Evolutionary conservation across 1,140 invertebrate species (phyloP), one percentile per base, ranked within the genome.

Genomic region (Chlorops oryzae): DNA sequence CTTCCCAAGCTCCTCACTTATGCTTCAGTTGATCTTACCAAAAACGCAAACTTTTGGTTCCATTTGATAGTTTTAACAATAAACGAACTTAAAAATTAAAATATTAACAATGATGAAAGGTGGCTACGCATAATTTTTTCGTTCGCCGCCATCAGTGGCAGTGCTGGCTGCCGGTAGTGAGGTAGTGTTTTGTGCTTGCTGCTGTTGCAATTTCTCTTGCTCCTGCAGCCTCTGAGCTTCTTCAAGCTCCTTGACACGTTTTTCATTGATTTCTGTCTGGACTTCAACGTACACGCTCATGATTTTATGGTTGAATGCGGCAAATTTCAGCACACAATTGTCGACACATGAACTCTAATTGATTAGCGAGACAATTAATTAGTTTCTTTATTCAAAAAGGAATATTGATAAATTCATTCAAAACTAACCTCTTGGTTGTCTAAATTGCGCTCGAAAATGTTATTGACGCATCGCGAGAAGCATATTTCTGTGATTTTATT

Each of bases 401-500:
- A n/a, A n/a, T n/a, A n/a, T n/a, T n/a, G n/a, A n/a, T 39, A 4
- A 20, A 37, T 32, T 37, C 6, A 20, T 21, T 2, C 1, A 21
- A 2, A n/a, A 59, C 62, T 65, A 66, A 85, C 83, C 74, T 91
- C 88, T 56, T 80, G 77, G n/a, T 77, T 68, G 57, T 79, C 78
- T 15, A 90, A 76, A 55, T 80, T 81, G 58, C 90, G 75, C n/a
- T 79, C 78, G 6, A 87, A 92, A 54, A 94, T 90, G 71, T 91
- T 89, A 61, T 81, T 82, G 41, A 91, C 79, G 70, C 90, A 94
- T 59, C 90, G 86, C 50, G 71, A 77, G 63, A 94, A 94, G 70
- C 90, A 94, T 61, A 84, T 69, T 73, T 93, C 88, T 13, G 88
- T 87, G 47, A 92, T 74, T 78, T 85, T 89, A 70, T 93, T 93